Conservation (phyloP, 2,113 vertebrate species). For the Lipotes vexillifer region DNA sequence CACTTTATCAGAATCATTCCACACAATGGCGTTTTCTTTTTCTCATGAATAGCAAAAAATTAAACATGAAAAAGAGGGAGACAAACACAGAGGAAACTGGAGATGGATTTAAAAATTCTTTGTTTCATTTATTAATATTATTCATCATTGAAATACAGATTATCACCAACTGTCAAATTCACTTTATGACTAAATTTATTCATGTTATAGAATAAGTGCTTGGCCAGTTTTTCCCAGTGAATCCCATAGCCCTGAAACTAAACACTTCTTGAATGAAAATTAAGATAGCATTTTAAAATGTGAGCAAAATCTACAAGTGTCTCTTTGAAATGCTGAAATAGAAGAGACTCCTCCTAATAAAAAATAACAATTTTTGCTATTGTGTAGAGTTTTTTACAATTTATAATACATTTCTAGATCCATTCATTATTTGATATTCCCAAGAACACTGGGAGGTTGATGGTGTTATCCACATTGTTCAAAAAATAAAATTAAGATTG, state of each 20-base stretch:
- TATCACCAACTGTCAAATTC: neutral
- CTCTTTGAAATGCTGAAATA: neutral
- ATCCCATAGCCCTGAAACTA: neutral
- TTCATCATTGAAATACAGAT: neutral
- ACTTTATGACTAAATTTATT: neutral
- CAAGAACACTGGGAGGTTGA: neutral
- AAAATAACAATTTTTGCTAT: neutral
- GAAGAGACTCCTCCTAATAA: neutral
- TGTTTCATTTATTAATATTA: neutral
- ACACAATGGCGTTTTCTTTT: conserved; percentile 51
- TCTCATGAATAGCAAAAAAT: conserved; percentile 1
- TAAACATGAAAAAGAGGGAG: neutral
- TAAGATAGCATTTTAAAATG: neutral
- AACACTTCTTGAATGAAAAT: neutral
- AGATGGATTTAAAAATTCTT: neutral
- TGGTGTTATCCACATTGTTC: neutral
- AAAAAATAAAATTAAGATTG: neutral
- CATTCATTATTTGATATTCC: neutral
- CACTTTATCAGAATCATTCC: neutral
- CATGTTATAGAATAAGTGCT: neutral
- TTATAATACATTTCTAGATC: neutral
- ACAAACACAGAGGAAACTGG: neutral
- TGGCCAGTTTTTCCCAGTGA: neutral
- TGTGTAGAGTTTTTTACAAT: neutral
- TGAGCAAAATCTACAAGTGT: neutral